Evolutionary conservation across 2,888 invertebrate genomes (phyloP), one percentile per base, ranked within the genome.

Genomic region (Cremastinae sp.): DNA sequence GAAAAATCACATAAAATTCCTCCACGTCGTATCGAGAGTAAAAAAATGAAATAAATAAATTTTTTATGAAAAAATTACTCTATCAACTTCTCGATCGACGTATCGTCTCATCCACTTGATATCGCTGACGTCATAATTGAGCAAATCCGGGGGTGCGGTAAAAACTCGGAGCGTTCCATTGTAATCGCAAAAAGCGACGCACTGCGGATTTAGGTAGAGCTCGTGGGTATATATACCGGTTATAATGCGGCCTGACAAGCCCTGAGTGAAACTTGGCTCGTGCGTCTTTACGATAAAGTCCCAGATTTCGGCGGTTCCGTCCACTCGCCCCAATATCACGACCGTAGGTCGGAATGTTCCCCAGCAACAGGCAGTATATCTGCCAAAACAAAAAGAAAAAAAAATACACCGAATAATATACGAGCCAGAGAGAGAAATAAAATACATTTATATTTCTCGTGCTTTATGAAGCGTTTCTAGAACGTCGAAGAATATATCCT

Each of bases 301-400:
- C 97, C 97, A 97, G 9, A 94, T 93, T 89, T 97, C 96, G 10
- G 96, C 90, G 72, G 91, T 92, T 1, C 96, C 96, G 90, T 96
- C 95, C 20, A 91, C 91, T 16, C 94, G 93, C 0, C 93, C 91
- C 66, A 96, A 88, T 84, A 94, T 94, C 72, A 96, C 90, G 56
- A 95, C 92, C 58, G 94, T 93, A 0, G 96, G 94, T 61, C 95
- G 92, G 49, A 93, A 92, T n/a, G 92, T 91, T n/a, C 95, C 95
- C 96, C 96, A 97, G 41, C 91, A 90, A 0, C 94, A 93, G 12
- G 92, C 91, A 0, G 94, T 94, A 77, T 95, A 91, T 66, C 90
- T 90, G 37, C 55, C 69, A 22, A 41, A 41, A n/a, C 2, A n/a
- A 41, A 41, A 9, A 1, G 14, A 45, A 55, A 14, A 1, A 39